A percentile compares a stretch with the other conserved stretches of the same genome.
Conservation (phyloP, 2,113 vertebrate genomes). For the Himantopus leucocephalus region DNA sequence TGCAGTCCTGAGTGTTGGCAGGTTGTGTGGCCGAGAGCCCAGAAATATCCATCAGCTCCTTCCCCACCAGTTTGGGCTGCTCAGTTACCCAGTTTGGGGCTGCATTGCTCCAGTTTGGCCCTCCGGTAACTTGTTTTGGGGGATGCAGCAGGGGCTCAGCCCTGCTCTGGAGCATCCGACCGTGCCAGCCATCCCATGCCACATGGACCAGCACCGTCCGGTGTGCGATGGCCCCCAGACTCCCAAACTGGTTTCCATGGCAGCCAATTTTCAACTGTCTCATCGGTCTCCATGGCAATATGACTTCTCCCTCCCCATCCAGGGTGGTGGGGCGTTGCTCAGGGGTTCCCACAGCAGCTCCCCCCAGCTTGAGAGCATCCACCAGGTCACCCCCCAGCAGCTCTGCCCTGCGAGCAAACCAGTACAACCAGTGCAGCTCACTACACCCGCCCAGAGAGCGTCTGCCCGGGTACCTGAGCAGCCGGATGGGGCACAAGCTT, state of each 20-base stretch:
- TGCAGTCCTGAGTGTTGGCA: background rate
- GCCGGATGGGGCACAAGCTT: background rate
- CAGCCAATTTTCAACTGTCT: background rate
- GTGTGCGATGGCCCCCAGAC: background rate
- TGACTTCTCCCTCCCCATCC: background rate
- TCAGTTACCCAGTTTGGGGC: background rate
- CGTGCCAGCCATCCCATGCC: background rate
- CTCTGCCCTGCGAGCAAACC: background rate
- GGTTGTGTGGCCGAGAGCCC: background rate
- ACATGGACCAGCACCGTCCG: rapidly evolving
- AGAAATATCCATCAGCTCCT: background rate
- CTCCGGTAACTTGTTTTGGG: background rate
- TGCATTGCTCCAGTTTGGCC: background rate
- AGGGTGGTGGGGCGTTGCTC: background rate
- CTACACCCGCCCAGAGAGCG: rapidly evolving
- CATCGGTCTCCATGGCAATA: background rate
- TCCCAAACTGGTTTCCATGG: slow-evolving; percentile 3
- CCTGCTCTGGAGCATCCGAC: background rate
- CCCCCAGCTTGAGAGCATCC: background rate
- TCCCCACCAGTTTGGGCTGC: background rate
- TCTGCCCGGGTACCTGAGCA: background rate
- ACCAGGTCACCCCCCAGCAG: background rate
- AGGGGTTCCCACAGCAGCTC: background rate
- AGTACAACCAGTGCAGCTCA: background rate
- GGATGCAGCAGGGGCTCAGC: background rate